A percentile compares a stretch with the other conserved stretches of the same genome.
Evolutionary conservation across 2,113 vertebrate species (phyloP).

Genomic region (Ursus arctos): DNA sequence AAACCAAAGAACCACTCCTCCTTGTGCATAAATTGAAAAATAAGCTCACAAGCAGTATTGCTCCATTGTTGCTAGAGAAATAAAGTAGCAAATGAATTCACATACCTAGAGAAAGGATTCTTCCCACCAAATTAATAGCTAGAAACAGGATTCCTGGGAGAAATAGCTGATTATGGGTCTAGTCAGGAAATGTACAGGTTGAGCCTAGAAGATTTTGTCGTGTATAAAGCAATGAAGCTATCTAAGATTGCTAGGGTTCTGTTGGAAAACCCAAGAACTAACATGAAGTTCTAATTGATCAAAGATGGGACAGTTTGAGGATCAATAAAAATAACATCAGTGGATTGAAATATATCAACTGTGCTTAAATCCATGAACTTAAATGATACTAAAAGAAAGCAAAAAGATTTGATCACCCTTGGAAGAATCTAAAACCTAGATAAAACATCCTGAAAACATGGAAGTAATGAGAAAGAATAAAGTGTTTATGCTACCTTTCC

Average conservation of each 20-base stretch:
- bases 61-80: conserved; percentile 32
- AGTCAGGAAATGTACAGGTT: background rate
- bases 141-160: background rate
- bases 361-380: conserved; percentile 15
- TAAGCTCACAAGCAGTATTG: background rate
- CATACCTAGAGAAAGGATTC: background rate
- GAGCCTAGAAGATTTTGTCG: conserved; percentile 10
- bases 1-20: background rate
- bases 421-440: conserved; percentile 51
- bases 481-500: background rate
- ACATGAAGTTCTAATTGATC: background rate
- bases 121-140: background rate
- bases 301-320: background rate
- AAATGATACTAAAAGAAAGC: background rate
- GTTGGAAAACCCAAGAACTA: background rate
- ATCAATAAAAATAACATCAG: conserved; percentile 25
- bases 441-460: conserved; percentile 40
- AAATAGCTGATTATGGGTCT: background rate
- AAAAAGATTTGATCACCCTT: background rate
- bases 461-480: conserved; percentile 38
- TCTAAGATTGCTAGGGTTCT: background rate
- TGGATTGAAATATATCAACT: conserved; percentile 29
- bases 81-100: conserved; percentile 7
- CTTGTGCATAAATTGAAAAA: background rate
- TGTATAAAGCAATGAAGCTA: background rate